Evolutionary conservation across 2,888 invertebrate genomes (phyloP).

Genomic region (Ganaspis brasiliensis): DNA sequence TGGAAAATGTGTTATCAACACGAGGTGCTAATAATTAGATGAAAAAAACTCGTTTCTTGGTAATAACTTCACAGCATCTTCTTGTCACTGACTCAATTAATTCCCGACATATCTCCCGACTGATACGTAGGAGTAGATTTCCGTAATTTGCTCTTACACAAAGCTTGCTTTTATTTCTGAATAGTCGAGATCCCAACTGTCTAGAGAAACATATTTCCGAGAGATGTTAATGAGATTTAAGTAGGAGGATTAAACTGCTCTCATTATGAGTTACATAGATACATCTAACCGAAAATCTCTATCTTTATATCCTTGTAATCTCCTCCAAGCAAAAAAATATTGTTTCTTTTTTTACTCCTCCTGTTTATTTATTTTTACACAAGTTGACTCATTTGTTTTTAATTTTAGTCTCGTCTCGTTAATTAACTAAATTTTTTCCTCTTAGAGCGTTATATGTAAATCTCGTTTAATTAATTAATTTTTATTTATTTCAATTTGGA

Average conservation of each 20-base stretch:
- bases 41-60: conserved; percentile 15
- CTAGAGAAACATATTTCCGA: conserved; percentile 32
- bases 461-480: too few relatives aligned
- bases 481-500: too few relatives aligned
- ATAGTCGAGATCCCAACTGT: conserved; percentile 8
- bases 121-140: conserved; percentile 35
- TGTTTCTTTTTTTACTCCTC: background rate
- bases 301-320: conserved; percentile 2
- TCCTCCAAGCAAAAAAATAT: background rate
- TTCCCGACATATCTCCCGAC: conserved; percentile 11
- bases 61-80: conserved; percentile 38
- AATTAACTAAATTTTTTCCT: too few relatives aligned
- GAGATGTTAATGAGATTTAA: conserved; percentile 34
- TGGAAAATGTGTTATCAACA: too few relatives aligned
- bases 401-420: background rate
- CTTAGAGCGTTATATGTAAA: too few relatives aligned
- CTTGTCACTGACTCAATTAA: conserved; percentile 39
- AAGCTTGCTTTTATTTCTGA: conserved; percentile 36
- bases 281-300: conserved; percentile 9
- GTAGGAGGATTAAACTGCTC: conserved; percentile 33
- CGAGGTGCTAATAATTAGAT: conserved; percentile 12
- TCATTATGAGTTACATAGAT: conserved; percentile 30
- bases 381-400: too few relatives aligned
- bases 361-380: too few relatives aligned
- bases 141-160: conserved; percentile 40